Conservation (phyloP, 2,888 invertebrate genomes). For the Lasioglossum zephyrum region DNA sequence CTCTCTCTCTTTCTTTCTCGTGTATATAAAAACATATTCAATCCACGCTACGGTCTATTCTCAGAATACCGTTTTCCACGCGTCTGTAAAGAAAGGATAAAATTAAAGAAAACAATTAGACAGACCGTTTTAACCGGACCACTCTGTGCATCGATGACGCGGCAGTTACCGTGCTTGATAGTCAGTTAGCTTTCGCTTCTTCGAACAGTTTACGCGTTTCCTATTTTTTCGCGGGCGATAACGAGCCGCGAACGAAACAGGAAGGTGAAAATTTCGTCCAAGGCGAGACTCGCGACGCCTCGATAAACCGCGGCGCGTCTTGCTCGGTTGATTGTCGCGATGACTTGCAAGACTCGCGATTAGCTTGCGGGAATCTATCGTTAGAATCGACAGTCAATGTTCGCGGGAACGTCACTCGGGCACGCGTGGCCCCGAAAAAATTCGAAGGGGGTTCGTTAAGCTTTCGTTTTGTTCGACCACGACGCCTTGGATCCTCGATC, state of each 20-base stretch:
- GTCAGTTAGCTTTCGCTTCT: background rate
- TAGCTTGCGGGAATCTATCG: constrained; percentile 30
- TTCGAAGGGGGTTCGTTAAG: constrained; percentile 31
- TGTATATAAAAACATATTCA: no score
- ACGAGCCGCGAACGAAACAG: background rate
- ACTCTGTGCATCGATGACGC: background rate
- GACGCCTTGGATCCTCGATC: background rate
- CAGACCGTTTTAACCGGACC: background rate
- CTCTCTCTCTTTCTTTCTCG: no score
- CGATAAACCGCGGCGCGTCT: constrained; percentile 2
- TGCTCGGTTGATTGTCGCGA: constrained; percentile 20
- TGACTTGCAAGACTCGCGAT: constrained; percentile 32
- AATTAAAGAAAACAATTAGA: background rate
- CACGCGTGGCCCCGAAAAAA: background rate
- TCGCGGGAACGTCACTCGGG: constrained; percentile 23
- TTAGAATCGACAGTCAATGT: constrained; percentile 37
- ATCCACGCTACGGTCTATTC: no score
- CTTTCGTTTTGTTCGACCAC: constrained; percentile 19
- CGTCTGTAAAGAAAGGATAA: no score
- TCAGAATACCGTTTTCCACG: no score
- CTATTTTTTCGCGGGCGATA: background rate
- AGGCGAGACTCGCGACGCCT: background rate
- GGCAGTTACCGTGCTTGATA: background rate
- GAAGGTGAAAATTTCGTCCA: background rate
- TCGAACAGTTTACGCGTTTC: background rate